A percentile compares a stretch with the other conserved stretches of the same genome.
These are phyloP conservation scores for Frankliniella intonsa DNA, from an alignment of 2,888 invertebrate genomes.

Conservation along the genomic window DNA sequence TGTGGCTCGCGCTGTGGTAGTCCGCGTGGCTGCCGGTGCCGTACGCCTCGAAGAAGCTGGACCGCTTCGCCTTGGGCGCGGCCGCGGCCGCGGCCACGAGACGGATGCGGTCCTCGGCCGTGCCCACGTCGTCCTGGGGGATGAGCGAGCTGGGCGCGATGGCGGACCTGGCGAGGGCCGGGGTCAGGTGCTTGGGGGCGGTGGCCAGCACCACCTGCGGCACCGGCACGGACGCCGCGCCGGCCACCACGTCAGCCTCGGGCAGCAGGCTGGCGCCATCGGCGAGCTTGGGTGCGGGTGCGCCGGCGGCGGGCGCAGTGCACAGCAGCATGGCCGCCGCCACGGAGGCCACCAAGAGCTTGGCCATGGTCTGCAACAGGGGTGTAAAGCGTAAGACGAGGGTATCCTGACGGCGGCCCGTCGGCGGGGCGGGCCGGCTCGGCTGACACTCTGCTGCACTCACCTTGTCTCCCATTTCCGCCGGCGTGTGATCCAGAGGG, in stretches of 20 bases:
- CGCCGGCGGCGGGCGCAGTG: neutral
- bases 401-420: neutral
- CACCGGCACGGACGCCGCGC: neutral
- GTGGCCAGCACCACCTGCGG: neutral
- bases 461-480: neutral
- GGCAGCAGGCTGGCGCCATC: neutral
- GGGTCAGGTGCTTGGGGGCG: neutral
- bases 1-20: conserved; percentile 39
- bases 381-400: neutral
- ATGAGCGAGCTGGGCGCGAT: neutral
- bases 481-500: neutral
- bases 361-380: neutral
- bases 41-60: conserved; percentile 41
- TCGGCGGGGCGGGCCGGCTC: neutral
- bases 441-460: neutral
- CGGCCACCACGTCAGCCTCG: neutral
- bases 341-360: neutral
- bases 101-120: conserved; percentile 12
- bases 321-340: neutral
- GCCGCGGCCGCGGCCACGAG: neutral
- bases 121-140: neutral
- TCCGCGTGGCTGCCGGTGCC: conserved; percentile 38
- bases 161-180: neutral
- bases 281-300: neutral
- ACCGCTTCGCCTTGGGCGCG: neutral